phyloP scores from a whole-genome alignment of 2,797 vertebrate species.

The Myotis pilosus region DNA sequence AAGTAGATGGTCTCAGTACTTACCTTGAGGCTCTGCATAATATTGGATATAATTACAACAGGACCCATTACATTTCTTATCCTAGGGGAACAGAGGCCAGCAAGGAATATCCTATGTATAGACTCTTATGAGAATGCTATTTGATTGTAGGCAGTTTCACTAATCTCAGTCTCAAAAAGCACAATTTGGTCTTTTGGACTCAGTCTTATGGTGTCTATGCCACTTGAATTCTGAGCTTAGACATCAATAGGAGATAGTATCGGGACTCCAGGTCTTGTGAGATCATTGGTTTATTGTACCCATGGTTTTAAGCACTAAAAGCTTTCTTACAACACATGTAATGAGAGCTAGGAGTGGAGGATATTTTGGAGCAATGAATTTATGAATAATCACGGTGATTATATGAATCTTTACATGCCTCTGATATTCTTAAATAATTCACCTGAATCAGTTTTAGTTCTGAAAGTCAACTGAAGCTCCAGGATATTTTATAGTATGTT shows the following conservation, averaged over 20 bases:
- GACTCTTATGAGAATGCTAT: background rate
- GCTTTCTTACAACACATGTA: background rate
- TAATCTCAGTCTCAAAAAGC: background rate
- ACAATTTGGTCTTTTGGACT: background rate
- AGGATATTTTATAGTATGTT: background rate
- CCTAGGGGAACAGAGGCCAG: background rate
- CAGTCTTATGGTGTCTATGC: background rate
- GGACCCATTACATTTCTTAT: background rate
- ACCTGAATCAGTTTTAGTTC: background rate
- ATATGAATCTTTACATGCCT: background rate
- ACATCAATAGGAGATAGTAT: background rate
- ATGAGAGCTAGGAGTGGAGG: background rate
- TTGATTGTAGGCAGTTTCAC: background rate
- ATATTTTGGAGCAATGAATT: background rate
- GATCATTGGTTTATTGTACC: background rate
- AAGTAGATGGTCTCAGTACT: background rate
- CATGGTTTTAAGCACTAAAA: background rate
- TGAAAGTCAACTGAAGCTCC: background rate
- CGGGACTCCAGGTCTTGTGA: background rate
- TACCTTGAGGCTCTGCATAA: background rate
- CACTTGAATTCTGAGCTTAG: background rate
- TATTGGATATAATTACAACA: background rate
- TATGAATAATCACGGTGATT: background rate
- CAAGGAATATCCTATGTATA: background rate
- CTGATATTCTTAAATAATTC: background rate